Percentiles rank a stretch among this genome's conserved stretches.
phyloP scores from a whole-genome alignment of 1,140 invertebrate genomes.

The Hycleus phaleratus region DNA sequence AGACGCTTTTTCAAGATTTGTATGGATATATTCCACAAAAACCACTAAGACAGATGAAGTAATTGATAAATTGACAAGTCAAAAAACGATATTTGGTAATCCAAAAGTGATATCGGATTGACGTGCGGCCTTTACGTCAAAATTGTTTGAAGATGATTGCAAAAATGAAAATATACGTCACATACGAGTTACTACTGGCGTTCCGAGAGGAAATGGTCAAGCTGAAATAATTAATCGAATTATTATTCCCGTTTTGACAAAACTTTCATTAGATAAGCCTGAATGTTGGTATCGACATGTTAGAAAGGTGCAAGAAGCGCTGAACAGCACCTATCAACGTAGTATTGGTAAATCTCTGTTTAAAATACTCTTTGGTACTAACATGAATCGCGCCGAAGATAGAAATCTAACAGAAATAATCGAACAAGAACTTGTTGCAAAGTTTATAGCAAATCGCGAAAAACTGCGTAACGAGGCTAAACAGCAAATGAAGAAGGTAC shows the following conservation, averaged over 20 bases:
- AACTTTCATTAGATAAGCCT: slow-evolving; percentile 24
- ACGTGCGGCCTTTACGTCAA: slow-evolving; percentile 17
- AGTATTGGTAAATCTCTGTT: slow-evolving; percentile 31
- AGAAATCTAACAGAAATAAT: slow-evolving; percentile 18
- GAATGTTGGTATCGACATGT: slow-evolving; percentile 34
- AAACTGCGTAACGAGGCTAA: slow-evolving; percentile 21
- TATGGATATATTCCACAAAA: slow-evolving; percentile 37
- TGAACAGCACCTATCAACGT: slow-evolving; percentile 36
- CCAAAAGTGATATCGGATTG: no score
- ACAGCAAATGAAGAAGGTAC: slow-evolving; percentile 24
- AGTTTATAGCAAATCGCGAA: slow-evolving; percentile 11
- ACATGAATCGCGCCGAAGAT: slow-evolving; percentile 30
- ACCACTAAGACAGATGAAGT: slow-evolving; percentile 30
- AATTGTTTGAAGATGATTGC: slow-evolving; percentile 29
- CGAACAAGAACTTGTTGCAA: slow-evolving; percentile 6
- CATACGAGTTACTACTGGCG: slow-evolving; percentile 25
- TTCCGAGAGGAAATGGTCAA: slow-evolving; percentile 33
- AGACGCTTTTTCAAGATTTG: slow-evolving; percentile 41
- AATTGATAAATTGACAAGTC: slow-evolving; percentile 19
- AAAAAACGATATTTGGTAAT: slow-evolving; percentile 11
- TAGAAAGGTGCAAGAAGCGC: slow-evolving; percentile 23
- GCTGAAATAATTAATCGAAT: slow-evolving; percentile 19
- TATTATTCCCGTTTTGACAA: slow-evolving; percentile 30
- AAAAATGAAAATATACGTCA: slow-evolving; percentile 33
- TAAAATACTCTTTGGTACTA: slow-evolving; percentile 31